phyloP scores from a whole-genome alignment of 2,888 invertebrate genomes.

The Cephus pulcher region DNA sequence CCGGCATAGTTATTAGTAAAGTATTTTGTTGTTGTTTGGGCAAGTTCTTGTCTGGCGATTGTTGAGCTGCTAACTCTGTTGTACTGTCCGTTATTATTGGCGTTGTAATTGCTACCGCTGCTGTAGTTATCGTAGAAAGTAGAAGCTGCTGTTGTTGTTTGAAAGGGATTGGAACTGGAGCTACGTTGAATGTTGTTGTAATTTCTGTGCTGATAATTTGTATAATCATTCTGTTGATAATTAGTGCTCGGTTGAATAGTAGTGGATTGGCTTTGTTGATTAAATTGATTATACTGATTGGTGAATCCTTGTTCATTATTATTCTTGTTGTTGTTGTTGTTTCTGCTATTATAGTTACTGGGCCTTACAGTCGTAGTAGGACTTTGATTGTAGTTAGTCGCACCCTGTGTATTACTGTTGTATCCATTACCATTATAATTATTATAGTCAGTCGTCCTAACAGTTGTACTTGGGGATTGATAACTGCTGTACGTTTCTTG shows the following conservation, averaged over 20 bases:
- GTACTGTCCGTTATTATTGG: constrained; percentile 41
- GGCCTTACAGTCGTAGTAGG: constrained; percentile 42
- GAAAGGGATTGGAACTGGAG: constrained; percentile 37
- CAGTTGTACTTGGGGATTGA: constrained; percentile 49
- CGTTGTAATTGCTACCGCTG: constrained; percentile 34
- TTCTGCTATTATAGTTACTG: constrained; percentile 42
- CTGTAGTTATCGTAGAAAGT: constrained; percentile 46
- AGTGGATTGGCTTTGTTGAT: constrained; percentile 42
- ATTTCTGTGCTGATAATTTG: constrained; percentile 46
- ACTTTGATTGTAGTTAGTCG: constrained; percentile 21
- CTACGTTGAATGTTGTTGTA: constrained; percentile 58
- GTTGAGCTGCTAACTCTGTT: constrained; percentile 37
- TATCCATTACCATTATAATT: constrained; percentile 32
- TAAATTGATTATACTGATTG: constrained; percentile 34
- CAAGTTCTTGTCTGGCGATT: constrained; percentile 58
- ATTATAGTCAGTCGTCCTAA: constrained; percentile 39
- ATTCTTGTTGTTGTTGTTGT: constrained; percentile 34
- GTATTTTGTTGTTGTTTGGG: constrained; percentile 36
- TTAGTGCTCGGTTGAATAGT: constrained; percentile 51
- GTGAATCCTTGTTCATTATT: constrained; percentile 33
- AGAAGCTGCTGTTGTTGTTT: constrained; percentile 43
- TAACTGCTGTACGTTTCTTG: constrained; percentile 50
- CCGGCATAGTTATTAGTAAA: constrained; percentile 66
- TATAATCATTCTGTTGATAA: constrained; percentile 52
- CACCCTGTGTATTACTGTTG: constrained; percentile 29